Percentiles rank a stretch among this genome's conserved stretches.
Evolutionary conservation across 1,140 invertebrate genomes (phyloP).

Genomic region (Lepidostoma basale): DNA sequence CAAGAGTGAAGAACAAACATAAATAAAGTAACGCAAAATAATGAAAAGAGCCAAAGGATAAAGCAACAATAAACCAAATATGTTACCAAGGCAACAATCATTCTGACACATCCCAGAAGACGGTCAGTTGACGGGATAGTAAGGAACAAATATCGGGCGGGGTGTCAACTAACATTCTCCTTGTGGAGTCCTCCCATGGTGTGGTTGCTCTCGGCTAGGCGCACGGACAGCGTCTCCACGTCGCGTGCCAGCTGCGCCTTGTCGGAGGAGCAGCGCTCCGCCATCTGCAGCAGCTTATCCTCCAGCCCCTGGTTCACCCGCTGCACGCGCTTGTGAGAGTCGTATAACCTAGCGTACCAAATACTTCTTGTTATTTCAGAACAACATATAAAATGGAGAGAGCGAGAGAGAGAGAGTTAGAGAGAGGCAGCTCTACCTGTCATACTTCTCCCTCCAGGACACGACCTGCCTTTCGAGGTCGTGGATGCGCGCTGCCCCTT

Average conservation of each 20-base stretch:
- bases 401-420: neutral
- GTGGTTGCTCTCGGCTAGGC: constrained; percentile 87
- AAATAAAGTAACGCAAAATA: too few relatives aligned
- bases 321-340: constrained; percentile 92
- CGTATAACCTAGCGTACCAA: constrained; percentile 71
- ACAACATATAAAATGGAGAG: neutral
- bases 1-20: too few relatives aligned
- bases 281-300: constrained; percentile 91
- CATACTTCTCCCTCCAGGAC: constrained; percentile 91
- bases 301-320: constrained; percentile 95
- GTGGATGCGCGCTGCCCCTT: constrained; percentile 76
- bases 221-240: constrained; percentile 83
- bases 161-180: constrained; percentile 79
- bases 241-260: constrained; percentile 87
- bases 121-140: too few relatives aligned
- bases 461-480: constrained; percentile 84
- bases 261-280: constrained; percentile 91
- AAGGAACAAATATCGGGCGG: too few relatives aligned
- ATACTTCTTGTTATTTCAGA: neutral
- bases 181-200: constrained; percentile 85
- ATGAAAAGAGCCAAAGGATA: too few relatives aligned
- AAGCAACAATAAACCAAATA: too few relatives aligned
- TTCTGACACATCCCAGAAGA: too few relatives aligned
- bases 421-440: constrained; percentile 63
- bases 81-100: too few relatives aligned